Conservation (phyloP, 2,797 vertebrate species). For the Mallotus villosus region DNA sequence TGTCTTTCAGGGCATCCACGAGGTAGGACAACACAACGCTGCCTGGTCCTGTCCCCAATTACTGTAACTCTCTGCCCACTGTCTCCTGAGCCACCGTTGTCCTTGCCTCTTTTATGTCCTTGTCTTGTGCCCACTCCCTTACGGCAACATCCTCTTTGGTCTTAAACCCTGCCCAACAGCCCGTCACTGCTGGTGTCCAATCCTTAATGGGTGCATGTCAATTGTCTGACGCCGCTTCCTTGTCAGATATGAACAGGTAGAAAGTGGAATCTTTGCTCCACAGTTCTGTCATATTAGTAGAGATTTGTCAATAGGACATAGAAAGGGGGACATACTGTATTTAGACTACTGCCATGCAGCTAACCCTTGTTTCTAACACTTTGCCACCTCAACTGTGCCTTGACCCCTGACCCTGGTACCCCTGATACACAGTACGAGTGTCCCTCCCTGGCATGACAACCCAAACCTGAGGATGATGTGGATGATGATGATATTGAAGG, state of each 20-base stretch:
- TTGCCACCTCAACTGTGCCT: background rate
- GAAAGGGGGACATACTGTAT: background rate
- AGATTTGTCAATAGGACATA: background rate
- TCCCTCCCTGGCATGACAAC: background rate
- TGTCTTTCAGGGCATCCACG: conserved; percentile 78
- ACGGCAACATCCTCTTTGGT: too few species aligned
- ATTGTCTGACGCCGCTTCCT: background rate
- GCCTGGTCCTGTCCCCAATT: too few species aligned
- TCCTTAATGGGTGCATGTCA: background rate
- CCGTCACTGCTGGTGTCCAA: background rate
- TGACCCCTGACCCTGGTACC: background rate
- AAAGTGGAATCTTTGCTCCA: background rate
- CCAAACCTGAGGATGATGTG: background rate
- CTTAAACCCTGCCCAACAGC: too few species aligned
- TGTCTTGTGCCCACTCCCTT: conserved; percentile 11
- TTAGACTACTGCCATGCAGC: background rate
- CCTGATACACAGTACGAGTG: background rate
- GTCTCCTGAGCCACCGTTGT: background rate
- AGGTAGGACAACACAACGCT: conserved; percentile 69
- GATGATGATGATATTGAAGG: conserved; percentile 1
- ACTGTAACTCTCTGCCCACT: background rate
- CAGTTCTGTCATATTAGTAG: background rate
- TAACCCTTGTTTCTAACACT: background rate
- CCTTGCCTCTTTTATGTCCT: background rate
- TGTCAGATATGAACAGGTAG: background rate